Percentiles rank a stretch among this genome's conserved stretches.
phyloP scores from a whole-genome alignment of 2,113 vertebrate genomes.

The Heterotilapia buettikoferi region DNA sequence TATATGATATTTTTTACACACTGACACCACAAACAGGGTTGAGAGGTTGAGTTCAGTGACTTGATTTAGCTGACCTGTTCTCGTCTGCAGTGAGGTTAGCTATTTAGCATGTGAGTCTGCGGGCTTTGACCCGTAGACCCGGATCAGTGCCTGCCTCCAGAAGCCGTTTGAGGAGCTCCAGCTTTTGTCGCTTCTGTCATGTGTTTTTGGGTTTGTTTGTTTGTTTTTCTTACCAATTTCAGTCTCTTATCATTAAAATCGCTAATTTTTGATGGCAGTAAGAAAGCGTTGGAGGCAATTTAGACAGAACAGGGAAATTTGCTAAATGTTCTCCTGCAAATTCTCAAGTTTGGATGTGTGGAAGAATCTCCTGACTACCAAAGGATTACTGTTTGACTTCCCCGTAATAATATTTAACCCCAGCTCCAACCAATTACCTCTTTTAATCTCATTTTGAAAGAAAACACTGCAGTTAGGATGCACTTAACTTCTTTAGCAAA shows the following conservation, averaged over 20 bases:
- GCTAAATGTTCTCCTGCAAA: neutral
- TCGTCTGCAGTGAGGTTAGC: neutral
- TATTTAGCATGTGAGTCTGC: neutral
- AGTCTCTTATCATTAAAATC: neutral
- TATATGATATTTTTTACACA: neutral
- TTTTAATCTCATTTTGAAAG: neutral
- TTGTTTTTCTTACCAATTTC: neutral
- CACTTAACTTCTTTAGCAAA: neutral
- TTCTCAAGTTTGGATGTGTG: neutral
- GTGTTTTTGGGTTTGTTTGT: neutral
- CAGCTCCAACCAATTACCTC: neutral
- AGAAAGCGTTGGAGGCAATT: neutral
- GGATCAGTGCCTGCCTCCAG: neutral
- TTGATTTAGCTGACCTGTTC: neutral
- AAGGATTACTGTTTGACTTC: neutral
- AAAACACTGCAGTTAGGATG: neutral
- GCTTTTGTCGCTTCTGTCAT: neutral
- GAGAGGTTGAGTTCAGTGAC: neutral
- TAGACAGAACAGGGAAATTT: neutral
- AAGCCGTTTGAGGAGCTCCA: neutral
- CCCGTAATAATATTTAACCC: neutral
- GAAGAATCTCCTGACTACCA: constrained; percentile 13
- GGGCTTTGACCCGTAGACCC: neutral
- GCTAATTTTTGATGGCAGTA: neutral
- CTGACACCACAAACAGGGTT: neutral